Conservation (phyloP, 1,140 invertebrate genomes). For the Anastrepha ludens region DNA sequence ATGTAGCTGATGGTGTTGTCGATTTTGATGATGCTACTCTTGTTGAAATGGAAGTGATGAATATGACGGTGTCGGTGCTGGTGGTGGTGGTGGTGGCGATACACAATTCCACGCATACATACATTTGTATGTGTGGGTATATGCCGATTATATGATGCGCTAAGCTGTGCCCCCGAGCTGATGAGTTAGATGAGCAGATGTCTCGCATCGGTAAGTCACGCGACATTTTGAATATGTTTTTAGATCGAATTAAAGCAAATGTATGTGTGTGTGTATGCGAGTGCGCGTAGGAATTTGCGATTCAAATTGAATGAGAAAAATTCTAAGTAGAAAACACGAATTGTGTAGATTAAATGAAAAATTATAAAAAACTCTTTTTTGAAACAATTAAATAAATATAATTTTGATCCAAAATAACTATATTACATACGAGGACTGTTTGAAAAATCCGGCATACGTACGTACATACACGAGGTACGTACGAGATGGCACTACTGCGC, state of each 20-base stretch:
- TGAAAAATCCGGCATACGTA: too few relatives aligned
- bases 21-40: conserved; percentile 4
- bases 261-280: not conserved
- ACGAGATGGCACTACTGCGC: too few relatives aligned
- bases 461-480: too few relatives aligned
- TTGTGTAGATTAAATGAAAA: not conserved
- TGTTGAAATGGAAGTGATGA: conserved; percentile 12
- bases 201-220: conserved; percentile 14
- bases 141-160: not conserved
- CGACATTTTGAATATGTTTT: conserved; percentile 34
- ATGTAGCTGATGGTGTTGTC: not conserved
- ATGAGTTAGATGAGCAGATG: conserved; percentile 39
- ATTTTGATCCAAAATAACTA: too few relatives aligned
- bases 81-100: not conserved
- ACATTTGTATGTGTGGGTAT: not conserved
- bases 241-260: not conserved
- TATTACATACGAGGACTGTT: too few relatives aligned
- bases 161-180: conserved; percentile 36
- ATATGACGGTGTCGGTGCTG: not conserved
- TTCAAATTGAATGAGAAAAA: not conserved
- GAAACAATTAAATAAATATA: not conserved
- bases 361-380: too few relatives aligned
- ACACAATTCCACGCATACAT: not conserved
- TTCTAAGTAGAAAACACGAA: too few relatives aligned
- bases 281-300: not conserved